phyloP scores from a whole-genome alignment of 2,888 invertebrate species.

The Cephus runcator region DNA sequence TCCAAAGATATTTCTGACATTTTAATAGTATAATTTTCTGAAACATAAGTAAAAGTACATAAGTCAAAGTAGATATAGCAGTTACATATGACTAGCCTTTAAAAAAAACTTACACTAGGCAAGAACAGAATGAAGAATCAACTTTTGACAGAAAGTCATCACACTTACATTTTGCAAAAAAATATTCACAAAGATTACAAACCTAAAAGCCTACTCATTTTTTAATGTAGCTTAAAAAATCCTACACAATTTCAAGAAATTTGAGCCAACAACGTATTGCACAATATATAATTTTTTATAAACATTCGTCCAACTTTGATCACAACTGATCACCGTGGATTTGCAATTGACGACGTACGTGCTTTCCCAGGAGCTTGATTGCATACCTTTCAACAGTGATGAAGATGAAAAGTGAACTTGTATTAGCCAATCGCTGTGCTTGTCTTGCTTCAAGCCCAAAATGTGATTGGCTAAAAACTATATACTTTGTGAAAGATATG shows the following conservation, averaged over 20 bases:
- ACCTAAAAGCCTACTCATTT: not conserved
- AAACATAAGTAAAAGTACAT: not conserved
- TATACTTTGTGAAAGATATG: not conserved
- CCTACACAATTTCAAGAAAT: not conserved
- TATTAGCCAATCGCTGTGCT: not conserved
- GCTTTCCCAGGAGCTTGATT: not conserved
- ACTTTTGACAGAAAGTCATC: not conserved
- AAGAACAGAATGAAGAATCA: not conserved
- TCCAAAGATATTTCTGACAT: constrained; percentile 36
- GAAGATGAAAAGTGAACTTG: not conserved
- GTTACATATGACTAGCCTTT: not conserved
- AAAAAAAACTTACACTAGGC: not conserved
- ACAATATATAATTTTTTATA: not conserved
- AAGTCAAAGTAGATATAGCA: not conserved
- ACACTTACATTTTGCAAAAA: not conserved
- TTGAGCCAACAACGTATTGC: not conserved
- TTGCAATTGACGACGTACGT: not conserved
- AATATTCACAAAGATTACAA: not conserved
- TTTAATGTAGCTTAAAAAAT: not conserved
- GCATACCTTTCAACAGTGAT: not conserved
- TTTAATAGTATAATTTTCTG: not conserved
- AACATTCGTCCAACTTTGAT: not conserved
- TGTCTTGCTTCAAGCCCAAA: not conserved
- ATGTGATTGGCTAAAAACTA: not conserved
- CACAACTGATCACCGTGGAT: not conserved